Evolutionary conservation across 2,113 vertebrate genomes (phyloP).

Genomic region (Sander vitreus): DNA sequence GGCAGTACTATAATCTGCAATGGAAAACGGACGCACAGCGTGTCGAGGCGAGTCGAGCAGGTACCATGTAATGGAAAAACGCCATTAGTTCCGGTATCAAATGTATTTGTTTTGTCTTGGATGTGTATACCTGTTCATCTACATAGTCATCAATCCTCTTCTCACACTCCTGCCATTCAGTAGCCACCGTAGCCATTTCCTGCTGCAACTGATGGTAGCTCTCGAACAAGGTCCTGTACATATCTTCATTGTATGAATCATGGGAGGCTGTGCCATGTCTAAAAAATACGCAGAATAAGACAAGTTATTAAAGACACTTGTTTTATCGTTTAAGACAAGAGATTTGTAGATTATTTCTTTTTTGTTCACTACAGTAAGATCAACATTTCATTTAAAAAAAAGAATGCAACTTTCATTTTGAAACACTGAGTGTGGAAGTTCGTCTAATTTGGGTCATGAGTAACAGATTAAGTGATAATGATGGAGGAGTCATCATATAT

Average conservation of each 20-base stretch:
- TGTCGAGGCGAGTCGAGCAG: no score
- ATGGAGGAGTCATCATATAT: not conserved
- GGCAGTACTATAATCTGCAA: no score
- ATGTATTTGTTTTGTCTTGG: not conserved
- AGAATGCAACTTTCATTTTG: not conserved
- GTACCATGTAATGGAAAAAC: no score
- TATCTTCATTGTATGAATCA: constrained; percentile 93
- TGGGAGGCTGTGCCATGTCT: constrained; percentile 93
- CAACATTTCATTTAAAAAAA: not conserved
- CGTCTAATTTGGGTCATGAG: not conserved
- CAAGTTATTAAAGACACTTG: not conserved
- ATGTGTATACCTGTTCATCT: constrained; percentile 91
- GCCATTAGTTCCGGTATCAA: not conserved
- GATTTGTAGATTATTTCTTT: not conserved
- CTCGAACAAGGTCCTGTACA: constrained; percentile 91
- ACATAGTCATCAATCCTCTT: constrained; percentile 98
- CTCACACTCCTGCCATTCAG: constrained; percentile 96
- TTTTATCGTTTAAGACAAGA: not conserved
- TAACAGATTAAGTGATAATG: not conserved
- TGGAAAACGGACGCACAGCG: no score
- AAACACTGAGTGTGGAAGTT: not conserved
- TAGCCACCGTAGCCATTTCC: constrained; percentile 91
- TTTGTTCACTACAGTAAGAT: not conserved
- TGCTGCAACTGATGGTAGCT: constrained; percentile 92
- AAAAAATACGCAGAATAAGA: constrained; percentile 9